Evolutionary conservation across 2,113 vertebrate species (phyloP), one percentile per base, ranked within the genome.

Genomic region (Boleophthalmus pectinirostris): DNA sequence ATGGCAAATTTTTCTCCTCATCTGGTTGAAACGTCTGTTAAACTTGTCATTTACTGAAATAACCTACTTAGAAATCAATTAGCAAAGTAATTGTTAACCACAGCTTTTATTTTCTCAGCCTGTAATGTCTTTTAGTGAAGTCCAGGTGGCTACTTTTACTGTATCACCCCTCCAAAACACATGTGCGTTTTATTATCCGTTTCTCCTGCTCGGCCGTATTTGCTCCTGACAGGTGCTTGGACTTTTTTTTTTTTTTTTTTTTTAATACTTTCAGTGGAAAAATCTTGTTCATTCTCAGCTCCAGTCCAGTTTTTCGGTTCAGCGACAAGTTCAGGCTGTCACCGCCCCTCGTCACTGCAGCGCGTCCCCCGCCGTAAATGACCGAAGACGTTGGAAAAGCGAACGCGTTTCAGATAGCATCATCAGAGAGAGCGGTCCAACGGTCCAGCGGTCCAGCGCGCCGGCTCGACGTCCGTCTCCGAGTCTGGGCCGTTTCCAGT

Each of bases 171-270:
- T 54, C 23, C 63, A 43, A 75, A 16, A 67, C 14, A 76, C 67
- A 38, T 10, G 3, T 79, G 72, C n/a, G 12, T 72, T 84, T 66
- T 38, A 74, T 77, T 72, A 78, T 63, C 66, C 0, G 61, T 70
- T 21, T 66, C 23, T 68, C 83, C 69, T 64, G 70, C 66, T 35
- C 57, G 23, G 68, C 72, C 63, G 63, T 73, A 15, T 80, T 78
- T 72, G 66, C 54, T 75, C 72, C 79, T 54, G 83, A 87, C 83
- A 82, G 87, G 83, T 88, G 83, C 78, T 74, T 74, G 82, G 81
- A 83, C 56, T 24, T 77, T 51, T 81, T 85, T 82, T 78, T 9
- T 43, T 38, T 38, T 35, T 35, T 35, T 35, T 35, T 3, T 38
- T 5, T 38, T 2, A n/a, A n/a, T 29, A 29, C 78, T 84, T 86